phyloP scores from a whole-genome alignment of 2,888 invertebrate genomes.

The Luffia ferchaultella region DNA sequence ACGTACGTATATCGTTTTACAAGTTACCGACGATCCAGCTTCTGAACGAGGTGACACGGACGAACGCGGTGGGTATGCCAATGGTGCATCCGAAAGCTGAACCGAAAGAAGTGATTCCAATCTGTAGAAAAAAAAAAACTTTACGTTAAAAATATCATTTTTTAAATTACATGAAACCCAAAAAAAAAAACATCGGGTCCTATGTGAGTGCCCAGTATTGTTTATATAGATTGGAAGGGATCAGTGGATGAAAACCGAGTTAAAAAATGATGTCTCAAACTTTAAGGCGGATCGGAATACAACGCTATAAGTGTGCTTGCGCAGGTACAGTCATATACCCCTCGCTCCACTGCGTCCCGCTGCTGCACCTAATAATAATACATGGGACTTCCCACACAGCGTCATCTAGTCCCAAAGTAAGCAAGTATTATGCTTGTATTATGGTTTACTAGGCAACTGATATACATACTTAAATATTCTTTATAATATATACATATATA shows the following conservation, averaged over 20 bases:
- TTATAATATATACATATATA: too few relatives aligned
- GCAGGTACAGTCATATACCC: too few relatives aligned
- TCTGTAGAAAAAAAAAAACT: background rate
- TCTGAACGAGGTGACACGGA: conserved; percentile 2
- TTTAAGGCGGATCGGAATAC: too few relatives aligned
- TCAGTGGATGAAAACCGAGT: background rate
- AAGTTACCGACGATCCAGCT: conserved; percentile 1
- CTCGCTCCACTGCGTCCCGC: too few relatives aligned
- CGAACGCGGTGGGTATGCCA: conserved; percentile 4
- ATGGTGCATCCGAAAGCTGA: conserved; percentile 3
- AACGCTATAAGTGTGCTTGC: too few relatives aligned
- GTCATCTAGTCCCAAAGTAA: too few relatives aligned
- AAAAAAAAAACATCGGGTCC: background rate
- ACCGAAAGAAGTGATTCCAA: conserved; percentile 5
- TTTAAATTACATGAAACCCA: background rate
- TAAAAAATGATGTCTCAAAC: background rate
- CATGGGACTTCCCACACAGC: too few relatives aligned
- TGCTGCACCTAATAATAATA: too few relatives aligned
- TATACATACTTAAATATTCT: too few relatives aligned
- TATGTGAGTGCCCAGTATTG: background rate
- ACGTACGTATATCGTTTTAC: too few relatives aligned
- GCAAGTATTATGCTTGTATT: too few relatives aligned
- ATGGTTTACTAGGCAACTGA: too few relatives aligned
- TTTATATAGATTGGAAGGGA: background rate
- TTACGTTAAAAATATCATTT: background rate